phyloP scores from a whole-genome alignment of 2,888 invertebrate species.

The Dusona sp. region DNA sequence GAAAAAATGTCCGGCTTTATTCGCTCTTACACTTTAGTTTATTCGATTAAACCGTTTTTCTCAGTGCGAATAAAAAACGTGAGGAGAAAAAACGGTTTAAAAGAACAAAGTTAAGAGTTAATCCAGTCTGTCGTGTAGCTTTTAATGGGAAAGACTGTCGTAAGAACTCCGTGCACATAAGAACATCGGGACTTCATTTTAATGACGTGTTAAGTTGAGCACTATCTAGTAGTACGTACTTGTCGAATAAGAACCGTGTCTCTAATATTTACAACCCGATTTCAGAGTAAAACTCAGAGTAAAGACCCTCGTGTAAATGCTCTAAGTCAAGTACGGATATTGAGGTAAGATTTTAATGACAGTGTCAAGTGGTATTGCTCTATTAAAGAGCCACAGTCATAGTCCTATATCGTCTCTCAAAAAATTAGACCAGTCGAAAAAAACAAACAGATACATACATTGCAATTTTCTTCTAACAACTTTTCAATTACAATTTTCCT shows the following conservation, averaged over 20 bases:
- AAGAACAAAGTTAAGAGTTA: not conserved
- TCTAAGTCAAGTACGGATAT: not conserved
- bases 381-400: not conserved
- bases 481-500: not conserved
- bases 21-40: too few relatives aligned
- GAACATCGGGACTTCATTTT: constrained; percentile 5
- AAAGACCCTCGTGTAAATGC: not conserved
- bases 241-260: not conserved
- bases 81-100: not conserved
- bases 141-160: not conserved
- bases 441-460: not conserved
- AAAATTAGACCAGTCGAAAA: not conserved
- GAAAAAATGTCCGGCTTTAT: not conserved
- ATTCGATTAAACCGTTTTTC: not conserved
- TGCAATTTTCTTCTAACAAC: not conserved
- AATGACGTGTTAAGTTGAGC: constrained; percentile 18
- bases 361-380: not conserved
- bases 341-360: constrained; percentile 12
- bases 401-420: not conserved
- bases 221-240: constrained; percentile 8
- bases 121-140: constrained; percentile 15
- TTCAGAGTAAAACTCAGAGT: not conserved
- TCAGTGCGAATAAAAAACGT: not conserved
- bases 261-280: not conserved
- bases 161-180: constrained; percentile 15